A percentile compares a stretch with the other conserved stretches of the same genome.
Conservation (phyloP, 2,888 invertebrate genomes). For the Drosophila neonasuta region DNA sequence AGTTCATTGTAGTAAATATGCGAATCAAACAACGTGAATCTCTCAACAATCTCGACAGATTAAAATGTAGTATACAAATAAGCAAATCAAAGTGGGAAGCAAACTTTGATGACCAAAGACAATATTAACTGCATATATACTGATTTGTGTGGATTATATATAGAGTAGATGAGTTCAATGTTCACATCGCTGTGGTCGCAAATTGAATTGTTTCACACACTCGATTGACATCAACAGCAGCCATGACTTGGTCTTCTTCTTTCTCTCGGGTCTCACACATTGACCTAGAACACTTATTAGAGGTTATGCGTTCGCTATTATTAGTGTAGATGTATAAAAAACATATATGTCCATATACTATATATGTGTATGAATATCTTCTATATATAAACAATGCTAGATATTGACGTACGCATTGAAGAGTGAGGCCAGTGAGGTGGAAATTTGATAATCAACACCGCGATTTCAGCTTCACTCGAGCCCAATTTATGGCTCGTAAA, state of each 20-base stretch:
- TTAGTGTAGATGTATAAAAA: constrained; percentile 43
- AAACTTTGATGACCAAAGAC: neutral
- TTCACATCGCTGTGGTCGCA: neutral
- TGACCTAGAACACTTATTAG: constrained; percentile 69
- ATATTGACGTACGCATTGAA: constrained; percentile 29
- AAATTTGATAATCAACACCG: constrained; percentile 43
- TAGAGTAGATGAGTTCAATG: constrained; percentile 20
- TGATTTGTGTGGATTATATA: neutral
- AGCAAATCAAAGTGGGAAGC: constrained; percentile 9
- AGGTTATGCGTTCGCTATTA: constrained; percentile 62
- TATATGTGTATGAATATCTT: constrained; percentile 7
- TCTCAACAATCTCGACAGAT: neutral
- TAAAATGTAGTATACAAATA: constrained; percentile 12
- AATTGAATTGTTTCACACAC: constrained; percentile 24
- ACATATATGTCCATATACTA: constrained; percentile 15
- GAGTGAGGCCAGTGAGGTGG: constrained; percentile 28
- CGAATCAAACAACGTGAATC: constrained; percentile 19
- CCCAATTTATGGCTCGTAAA: constrained; percentile 49
- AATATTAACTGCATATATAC: neutral
- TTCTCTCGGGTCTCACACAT: constrained; percentile 32
- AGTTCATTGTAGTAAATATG: constrained; percentile 73
- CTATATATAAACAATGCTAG: constrained; percentile 7
- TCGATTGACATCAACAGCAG: constrained; percentile 57
- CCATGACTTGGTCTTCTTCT: constrained; percentile 51
- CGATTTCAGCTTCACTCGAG: constrained; percentile 16